These are phyloP conservation scores for Dendroctonus valens DNA, from an alignment of 1,140 invertebrate species.

Conservation along the genomic window DNA sequence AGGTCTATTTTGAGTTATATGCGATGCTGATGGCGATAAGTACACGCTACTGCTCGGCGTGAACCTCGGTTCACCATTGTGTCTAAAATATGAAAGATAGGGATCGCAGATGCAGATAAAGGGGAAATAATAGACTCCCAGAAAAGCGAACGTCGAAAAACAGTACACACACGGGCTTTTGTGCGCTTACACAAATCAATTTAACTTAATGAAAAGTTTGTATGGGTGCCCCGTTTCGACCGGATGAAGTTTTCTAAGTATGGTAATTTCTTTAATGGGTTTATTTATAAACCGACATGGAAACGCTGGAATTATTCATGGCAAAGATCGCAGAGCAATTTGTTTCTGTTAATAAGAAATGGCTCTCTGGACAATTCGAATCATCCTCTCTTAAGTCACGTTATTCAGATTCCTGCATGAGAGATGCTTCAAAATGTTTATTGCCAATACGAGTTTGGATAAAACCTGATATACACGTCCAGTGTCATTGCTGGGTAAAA, in stretches of 20 bases:
- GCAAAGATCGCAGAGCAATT: neutral
- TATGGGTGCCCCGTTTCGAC: slow-evolving; percentile 13
- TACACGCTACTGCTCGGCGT: slow-evolving; percentile 41
- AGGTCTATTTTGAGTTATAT: slow-evolving; percentile 32
- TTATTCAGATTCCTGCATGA: too few relatives aligned
- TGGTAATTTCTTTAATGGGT: slow-evolving; percentile 31
- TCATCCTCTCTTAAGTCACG: too few relatives aligned
- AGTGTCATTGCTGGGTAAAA: too few relatives aligned
- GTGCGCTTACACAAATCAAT: slow-evolving; percentile 43
- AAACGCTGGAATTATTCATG: too few relatives aligned
- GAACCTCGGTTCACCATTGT: slow-evolving; percentile 46
- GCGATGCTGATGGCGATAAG: slow-evolving; percentile 39
- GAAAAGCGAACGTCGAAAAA: slow-evolving; percentile 38
- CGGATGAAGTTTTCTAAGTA: slow-evolving; percentile 32
- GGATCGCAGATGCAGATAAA: slow-evolving; percentile 47
- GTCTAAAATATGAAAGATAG: slow-evolving; percentile 48
- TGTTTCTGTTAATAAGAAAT: slow-evolving; percentile 1
- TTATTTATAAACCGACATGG: slow-evolving; percentile 14
- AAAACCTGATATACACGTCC: too few relatives aligned
- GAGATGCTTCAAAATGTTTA: too few relatives aligned
- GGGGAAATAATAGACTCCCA: slow-evolving; percentile 35
- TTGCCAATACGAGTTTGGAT: too few relatives aligned
- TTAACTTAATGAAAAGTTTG: slow-evolving; percentile 42
- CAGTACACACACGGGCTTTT: slow-evolving; percentile 29
- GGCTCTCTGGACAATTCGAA: too few relatives aligned